Base-by-base conservation (phyloP, 2,888 invertebrate species). In the Pantelozetes paolii region DNA sequence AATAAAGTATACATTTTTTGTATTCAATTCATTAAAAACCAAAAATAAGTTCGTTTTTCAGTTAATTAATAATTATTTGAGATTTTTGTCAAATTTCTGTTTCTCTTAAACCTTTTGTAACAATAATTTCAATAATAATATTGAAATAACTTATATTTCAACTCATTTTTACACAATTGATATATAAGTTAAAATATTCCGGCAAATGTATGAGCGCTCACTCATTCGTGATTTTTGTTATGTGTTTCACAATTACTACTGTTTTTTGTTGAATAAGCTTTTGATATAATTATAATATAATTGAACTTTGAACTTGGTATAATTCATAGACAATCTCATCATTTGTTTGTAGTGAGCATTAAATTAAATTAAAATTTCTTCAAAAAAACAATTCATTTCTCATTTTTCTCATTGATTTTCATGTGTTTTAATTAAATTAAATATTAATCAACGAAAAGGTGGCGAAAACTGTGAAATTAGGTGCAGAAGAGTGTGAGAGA, bases 251-350 rank as follows among this genome's bases (percentile, higher is more conserved):
- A 59, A 30, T 30, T 30, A 26, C 3, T 30, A 2, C 26, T 9
- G 2, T 30, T n/a, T 59, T 11, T 3, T 59, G 20, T 28, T 59
- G 3, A 30, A 28, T 59, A 30, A 23, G 18, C 5, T 50, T 8
- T 13, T 50, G 8, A n/a, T n/a, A 13, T 13, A 5, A 50, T n/a
- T 50, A 13, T 13, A 50, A n/a, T 50, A 50, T n/a, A n/a, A 15
- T 59, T 59, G 15, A 20, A 59, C 59, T 59, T 59, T 59, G 59
- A 59, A 59, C 28, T 59, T 59, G 59, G 59, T 59, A 23, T 26
- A 59, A 54, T 59, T 30, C 26, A 28, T 26, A 28, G 28, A 59
- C 59, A 59, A 59, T 15, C n/a, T 50, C 50, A 50, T 11, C 45
- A 15, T 23, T 50, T 45, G 11, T 45, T 45, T n/a, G 28, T 59